Evolutionary conservation across 2,888 invertebrate species (phyloP).

Genomic region (Metellina segmentata): DNA sequence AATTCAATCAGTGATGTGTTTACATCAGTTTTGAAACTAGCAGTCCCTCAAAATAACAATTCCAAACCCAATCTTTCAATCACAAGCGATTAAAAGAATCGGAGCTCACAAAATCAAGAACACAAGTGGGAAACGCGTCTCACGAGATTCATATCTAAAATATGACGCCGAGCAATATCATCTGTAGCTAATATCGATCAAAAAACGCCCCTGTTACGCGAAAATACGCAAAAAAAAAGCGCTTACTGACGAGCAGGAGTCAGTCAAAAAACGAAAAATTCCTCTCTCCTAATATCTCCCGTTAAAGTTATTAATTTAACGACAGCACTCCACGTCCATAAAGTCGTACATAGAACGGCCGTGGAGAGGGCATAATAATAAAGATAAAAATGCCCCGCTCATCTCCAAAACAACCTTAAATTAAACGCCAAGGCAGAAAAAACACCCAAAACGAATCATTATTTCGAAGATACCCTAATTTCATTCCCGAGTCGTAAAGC

Average conservation of each 20-base stretch:
- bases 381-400: constrained; percentile 26
- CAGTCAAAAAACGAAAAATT: background rate
- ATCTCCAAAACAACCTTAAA: constrained; percentile 40
- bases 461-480: constrained; percentile 57
- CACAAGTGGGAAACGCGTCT: too few relatives aligned
- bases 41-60: too few relatives aligned
- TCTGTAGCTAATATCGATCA: background rate
- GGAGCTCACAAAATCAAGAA: too few relatives aligned
- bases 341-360: background rate
- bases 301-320: constrained; percentile 61
- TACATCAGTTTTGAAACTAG: too few relatives aligned
- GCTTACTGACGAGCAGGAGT: background rate
- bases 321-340: constrained; percentile 9
- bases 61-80: too few relatives aligned
- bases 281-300: constrained; percentile 14
- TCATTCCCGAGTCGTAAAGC: constrained; percentile 35
- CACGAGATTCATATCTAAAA: background rate
- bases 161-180: background rate
- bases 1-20: too few relatives aligned
- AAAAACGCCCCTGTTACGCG: background rate
- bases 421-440: constrained; percentile 57
- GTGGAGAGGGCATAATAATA: constrained; percentile 3
- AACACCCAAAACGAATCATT: constrained; percentile 45
- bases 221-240: background rate
- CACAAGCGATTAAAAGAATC: too few relatives aligned